Evolutionary conservation across 2,113 vertebrate genomes (phyloP).

Genomic region (Harpagus bidentatus): DNA sequence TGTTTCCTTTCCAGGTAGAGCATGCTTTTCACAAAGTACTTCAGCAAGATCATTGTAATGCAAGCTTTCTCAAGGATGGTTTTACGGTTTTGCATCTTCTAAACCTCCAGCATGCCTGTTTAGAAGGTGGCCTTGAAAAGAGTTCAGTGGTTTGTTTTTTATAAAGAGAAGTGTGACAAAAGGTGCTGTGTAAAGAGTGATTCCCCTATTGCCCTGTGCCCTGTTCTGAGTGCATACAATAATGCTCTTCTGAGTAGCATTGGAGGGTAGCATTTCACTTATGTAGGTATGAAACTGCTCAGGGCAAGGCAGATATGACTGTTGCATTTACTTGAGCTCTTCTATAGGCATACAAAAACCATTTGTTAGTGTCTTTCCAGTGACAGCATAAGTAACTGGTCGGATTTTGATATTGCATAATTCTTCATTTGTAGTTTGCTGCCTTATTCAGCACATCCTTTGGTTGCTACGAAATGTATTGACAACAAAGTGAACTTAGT

Average conservation of each 20-base stretch:
- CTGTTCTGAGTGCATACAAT: background rate
- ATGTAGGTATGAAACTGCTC: background rate
- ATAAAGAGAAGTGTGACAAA: background rate
- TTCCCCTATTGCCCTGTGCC: background rate
- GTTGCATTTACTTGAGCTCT: background rate
- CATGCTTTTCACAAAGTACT: background rate
- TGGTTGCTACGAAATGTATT: conserved; percentile 90
- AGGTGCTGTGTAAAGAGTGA: background rate
- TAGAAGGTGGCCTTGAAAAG: background rate
- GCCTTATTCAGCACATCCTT: conserved; percentile 85
- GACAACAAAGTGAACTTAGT: conserved; percentile 88
- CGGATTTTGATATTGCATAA: conserved; percentile 1
- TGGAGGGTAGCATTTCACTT: background rate
- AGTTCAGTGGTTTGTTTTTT: background rate
- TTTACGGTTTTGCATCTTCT: background rate
- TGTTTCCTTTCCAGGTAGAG: background rate
- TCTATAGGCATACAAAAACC: background rate
- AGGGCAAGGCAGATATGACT: background rate
- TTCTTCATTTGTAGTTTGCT: conserved; percentile 79
- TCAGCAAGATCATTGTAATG: background rate
- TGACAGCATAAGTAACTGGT: background rate
- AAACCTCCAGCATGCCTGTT: background rate
- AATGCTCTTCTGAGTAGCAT: background rate
- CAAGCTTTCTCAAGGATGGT: background rate
- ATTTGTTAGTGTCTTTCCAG: background rate